Percentiles rank a stretch among this genome's conserved stretches.
Evolutionary conservation across 2,113 vertebrate genomes (phyloP).

Genomic region (Ornithorhynchus anatinus): DNA sequence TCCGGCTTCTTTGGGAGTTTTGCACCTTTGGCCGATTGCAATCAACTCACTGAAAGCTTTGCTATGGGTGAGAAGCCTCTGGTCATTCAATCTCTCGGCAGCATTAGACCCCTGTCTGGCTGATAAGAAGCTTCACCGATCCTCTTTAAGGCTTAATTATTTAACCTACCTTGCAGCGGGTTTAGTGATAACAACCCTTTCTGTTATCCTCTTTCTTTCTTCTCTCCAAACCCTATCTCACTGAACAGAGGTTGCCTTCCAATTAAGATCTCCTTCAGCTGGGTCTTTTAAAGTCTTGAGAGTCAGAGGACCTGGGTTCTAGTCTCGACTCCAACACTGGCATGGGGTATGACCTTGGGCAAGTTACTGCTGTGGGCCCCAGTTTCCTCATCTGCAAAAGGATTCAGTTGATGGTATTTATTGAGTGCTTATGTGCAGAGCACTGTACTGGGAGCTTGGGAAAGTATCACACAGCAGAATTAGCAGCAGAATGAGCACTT

Average conservation of each 20-base stretch:
- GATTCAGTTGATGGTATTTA: too few relatives aligned
- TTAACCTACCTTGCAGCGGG: constrained; percentile 24
- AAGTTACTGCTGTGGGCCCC: too few relatives aligned
- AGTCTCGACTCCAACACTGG: not conserved
- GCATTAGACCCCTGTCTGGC: constrained; percentile 31
- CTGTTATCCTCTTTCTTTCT: not conserved
- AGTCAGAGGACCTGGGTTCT: not conserved
- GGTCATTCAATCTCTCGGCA: constrained; percentile 5
- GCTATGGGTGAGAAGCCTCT: not conserved
- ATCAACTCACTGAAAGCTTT: not conserved
- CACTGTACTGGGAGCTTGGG: too few relatives aligned
- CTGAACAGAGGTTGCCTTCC: not conserved
- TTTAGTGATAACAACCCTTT: not conserved
- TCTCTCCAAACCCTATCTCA: not conserved
- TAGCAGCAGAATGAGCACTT: too few relatives aligned
- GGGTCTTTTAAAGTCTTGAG: not conserved
- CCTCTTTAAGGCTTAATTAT: constrained; percentile 33
- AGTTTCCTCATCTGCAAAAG: too few relatives aligned
- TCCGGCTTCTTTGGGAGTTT: too few relatives aligned
- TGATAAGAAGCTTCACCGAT: constrained; percentile 58
- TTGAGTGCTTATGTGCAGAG: too few relatives aligned
- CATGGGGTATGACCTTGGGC: too few relatives aligned
- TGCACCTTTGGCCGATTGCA: not conserved
- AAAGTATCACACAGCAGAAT: too few relatives aligned
- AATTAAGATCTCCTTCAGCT: not conserved